Evolutionary conservation across 2,113 vertebrate species (phyloP).

Genomic region (Scalopus aquaticus): DNA sequence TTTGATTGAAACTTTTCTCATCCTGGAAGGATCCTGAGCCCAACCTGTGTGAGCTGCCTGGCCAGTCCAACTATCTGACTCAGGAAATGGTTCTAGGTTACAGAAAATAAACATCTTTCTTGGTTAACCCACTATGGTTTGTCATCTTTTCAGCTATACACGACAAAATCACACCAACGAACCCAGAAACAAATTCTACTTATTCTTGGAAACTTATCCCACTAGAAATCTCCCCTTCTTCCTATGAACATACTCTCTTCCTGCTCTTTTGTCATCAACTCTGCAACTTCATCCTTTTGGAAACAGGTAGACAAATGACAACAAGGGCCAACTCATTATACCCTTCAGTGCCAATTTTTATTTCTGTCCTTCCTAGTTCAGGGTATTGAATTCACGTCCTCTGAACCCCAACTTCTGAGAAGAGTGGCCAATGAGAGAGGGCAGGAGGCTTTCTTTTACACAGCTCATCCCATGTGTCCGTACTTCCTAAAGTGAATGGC

Average conservation of each 20-base stretch:
- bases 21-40: neutral
- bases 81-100: neutral
- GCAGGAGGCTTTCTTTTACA: no score
- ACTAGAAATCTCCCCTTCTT: neutral
- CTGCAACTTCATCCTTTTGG: neutral
- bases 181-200: neutral
- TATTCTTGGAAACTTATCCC: neutral
- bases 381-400: neutral
- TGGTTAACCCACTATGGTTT: neutral
- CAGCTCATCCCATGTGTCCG: no score
- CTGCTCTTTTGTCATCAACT: neutral
- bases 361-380: neutral
- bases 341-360: neutral
- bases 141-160: neutral
- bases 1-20: neutral
- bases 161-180: neutral
- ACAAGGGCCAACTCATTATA: rapidly evolving
- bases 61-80: neutral
- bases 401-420: neutral
- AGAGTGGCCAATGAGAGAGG: no score
- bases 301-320: neutral
- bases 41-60: neutral
- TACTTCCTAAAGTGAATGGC: neutral
- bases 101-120: neutral
- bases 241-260: neutral